Conservation (phyloP, 2,888 invertebrate species). For the Apoda limacodes region DNA sequence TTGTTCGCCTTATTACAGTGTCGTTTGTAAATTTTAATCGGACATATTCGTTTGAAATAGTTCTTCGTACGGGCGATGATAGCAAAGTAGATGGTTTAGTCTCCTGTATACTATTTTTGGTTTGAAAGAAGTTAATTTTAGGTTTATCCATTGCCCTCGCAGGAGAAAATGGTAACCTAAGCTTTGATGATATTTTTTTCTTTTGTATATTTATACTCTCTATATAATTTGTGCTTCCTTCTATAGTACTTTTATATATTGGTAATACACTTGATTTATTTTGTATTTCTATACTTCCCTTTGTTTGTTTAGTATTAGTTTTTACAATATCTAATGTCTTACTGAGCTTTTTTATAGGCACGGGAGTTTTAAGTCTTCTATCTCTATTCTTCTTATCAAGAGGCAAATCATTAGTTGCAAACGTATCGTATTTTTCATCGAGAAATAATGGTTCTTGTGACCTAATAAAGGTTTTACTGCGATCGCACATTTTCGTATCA, state of each 20-base stretch:
- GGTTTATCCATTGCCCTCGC: constrained; percentile 54
- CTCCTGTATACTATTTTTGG: constrained; percentile 36
- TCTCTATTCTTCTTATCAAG: constrained; percentile 43
- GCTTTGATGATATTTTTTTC: constrained; percentile 45
- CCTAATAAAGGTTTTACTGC: constrained; percentile 51
- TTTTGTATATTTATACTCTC: constrained; percentile 40
- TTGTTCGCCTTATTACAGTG: constrained; percentile 51
- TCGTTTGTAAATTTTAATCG: constrained; percentile 56
- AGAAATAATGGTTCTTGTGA: constrained; percentile 27
- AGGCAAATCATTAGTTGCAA: constrained; percentile 24
- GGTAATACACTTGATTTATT: constrained; percentile 50
- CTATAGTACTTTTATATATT: constrained; percentile 45
- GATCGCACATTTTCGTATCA: constrained; percentile 35
- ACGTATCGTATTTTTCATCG: constrained; percentile 29
- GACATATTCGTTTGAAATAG: constrained; percentile 65
- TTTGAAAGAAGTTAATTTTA: constrained; percentile 56
- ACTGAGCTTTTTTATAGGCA: constrained; percentile 43
- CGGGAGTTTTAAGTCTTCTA: constrained; percentile 41
- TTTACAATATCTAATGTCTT: constrained; percentile 46
- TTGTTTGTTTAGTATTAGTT: constrained; percentile 30
- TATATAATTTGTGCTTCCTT: constrained; percentile 26
- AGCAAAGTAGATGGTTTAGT: constrained; percentile 45
- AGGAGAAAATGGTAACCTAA: constrained; percentile 57
- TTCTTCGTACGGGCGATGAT: constrained; percentile 51
- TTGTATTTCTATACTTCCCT: constrained; percentile 31